These are phyloP conservation scores for Gopherus flavomarginatus DNA, from an alignment of 2,113 vertebrate genomes.

Conservation along the genomic window DNA sequence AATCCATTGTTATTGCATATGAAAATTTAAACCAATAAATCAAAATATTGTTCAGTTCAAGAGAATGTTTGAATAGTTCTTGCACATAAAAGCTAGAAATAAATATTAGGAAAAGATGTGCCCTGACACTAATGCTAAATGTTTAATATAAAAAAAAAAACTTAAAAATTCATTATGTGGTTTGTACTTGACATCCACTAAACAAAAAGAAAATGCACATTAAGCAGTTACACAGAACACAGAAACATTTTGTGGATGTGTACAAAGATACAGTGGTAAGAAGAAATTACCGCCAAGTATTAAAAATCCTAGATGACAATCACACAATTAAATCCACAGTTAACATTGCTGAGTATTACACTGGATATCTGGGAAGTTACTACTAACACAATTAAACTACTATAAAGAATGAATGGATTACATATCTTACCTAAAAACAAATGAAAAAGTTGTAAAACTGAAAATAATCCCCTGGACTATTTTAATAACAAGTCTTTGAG, in stretches of 20 bases:
- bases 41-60: not conserved
- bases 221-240: not conserved
- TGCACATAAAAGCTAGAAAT: not conserved
- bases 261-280: not conserved
- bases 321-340: not conserved
- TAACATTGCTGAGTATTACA: not conserved
- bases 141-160: not conserved
- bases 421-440: not conserved
- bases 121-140: not conserved
- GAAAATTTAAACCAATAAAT: slow-evolving; percentile 17
- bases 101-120: not conserved
- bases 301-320: not conserved
- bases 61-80: not conserved
- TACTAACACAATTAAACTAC: not conserved
- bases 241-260: not conserved
- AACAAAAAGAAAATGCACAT: not conserved
- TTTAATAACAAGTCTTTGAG: not conserved
- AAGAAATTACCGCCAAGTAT: not conserved
- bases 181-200: not conserved
- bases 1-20: slow-evolving; percentile 45
- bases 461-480: not conserved
- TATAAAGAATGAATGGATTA: not conserved
- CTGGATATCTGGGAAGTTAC: not conserved
- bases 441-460: not conserved
- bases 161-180: not conserved